Evolutionary conservation across 1,140 invertebrate species (phyloP), one percentile per base, ranked within the genome.

Genomic region (Nasonia longicornis): DNA sequence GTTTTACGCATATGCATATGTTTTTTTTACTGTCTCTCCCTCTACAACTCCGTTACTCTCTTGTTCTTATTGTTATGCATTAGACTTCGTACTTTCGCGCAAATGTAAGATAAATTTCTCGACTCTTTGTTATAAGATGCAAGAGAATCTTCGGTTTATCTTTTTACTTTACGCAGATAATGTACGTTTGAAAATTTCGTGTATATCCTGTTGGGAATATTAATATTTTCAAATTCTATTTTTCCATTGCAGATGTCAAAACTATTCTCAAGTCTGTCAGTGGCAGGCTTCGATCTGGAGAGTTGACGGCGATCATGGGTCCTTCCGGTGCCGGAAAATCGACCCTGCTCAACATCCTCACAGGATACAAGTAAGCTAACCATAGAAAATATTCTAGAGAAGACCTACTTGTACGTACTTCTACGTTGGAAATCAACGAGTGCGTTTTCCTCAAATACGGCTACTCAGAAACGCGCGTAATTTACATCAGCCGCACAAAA

Each of bases 241-340:
- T 73, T 79, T 84, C 78, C 83, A 82, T 92, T 92, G 6, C 90
- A 96, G 95, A 93, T 93, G 92, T 92, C 83, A 97, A 97, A 91
- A 94, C 92, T 26, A 97, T 97, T 84, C 91, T 97, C 67, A 96
- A 97, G 90, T 94, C 94, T 58, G 95, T 97, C 77, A 96, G 95
- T 81, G 96, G 96, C 20, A 92, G 94, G 81, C 92, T 97, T 79
- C 93, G 94, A 42, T 96, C 96, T 22, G 95, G 96, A 22, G 95
- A 98, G 87, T 91, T 98, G 79, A 97, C 96, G 26, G 97, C 96
- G 83, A 98, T 98, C 85, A 98, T 98, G 97, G 97, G 97, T 12
- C 97, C 97, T 22, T 97, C 96, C 0, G 97, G 96, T 26, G 96
- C 96, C 79, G 97, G 97, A 81, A 98, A 98, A 91, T 97, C 96